A percentile compares a stretch with the other conserved stretches of the same genome.
Evolutionary conservation across 2,113 vertebrate genomes (phyloP).

Genomic region (Choloepus hoffmanni): DNA sequence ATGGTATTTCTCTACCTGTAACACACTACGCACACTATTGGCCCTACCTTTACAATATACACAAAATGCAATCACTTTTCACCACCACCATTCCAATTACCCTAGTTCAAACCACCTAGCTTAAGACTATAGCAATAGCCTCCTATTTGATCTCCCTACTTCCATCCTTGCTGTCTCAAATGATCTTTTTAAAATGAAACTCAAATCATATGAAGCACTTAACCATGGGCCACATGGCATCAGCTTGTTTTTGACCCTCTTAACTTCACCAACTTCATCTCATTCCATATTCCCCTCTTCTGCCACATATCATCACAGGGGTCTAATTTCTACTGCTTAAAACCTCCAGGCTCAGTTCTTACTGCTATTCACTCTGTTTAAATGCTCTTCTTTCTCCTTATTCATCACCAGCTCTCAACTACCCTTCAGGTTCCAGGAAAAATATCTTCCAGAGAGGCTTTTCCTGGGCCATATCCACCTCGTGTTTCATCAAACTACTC

Average conservation of each 20-base stretch:
- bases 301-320: not conserved
- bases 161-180: not conserved
- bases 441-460: not conserved
- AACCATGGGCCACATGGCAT: not conserved
- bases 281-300: not conserved
- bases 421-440: not conserved
- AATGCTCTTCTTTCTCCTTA: not conserved
- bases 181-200: not conserved
- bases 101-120: not conserved
- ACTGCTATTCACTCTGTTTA: not conserved
- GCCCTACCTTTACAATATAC: not conserved
- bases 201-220: not conserved
- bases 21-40: not conserved
- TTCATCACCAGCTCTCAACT: not conserved
- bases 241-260: not conserved
- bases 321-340: not conserved
- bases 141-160: not conserved
- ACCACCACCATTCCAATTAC: not conserved
- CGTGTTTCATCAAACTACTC: not conserved
- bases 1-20: not conserved
- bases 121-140: not conserved
- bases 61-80: not conserved
- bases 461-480: not conserved
- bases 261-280: not conserved
- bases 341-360: not conserved